Conservation (phyloP, 2,888 invertebrate genomes). For the Thumatha senex region DNA sequence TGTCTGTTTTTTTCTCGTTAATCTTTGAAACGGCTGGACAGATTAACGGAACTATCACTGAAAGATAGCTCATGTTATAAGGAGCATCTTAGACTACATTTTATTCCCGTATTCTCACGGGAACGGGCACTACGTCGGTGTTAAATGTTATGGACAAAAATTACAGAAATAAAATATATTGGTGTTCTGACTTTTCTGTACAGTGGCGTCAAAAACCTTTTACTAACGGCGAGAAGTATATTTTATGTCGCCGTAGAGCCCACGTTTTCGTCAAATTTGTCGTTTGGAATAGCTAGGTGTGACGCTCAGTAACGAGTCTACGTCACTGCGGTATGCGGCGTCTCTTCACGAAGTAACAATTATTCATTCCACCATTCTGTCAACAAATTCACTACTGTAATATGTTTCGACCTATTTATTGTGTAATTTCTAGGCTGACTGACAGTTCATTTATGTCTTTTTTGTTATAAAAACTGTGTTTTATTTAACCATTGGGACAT, state of each 20-base stretch:
- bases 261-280: constrained; percentile 42
- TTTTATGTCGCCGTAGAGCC: constrained; percentile 25
- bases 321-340: constrained; percentile 36
- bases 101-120: too few relatives aligned
- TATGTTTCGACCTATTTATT: constrained; percentile 17
- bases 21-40: too few relatives aligned
- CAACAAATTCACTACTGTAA: constrained; percentile 36
- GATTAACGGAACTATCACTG: too few relatives aligned
- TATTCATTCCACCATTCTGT: constrained; percentile 44
- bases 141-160: too few relatives aligned
- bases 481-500: not conserved
- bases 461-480: not conserved
- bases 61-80: too few relatives aligned
- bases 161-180: not conserved
- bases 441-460: constrained; percentile 9
- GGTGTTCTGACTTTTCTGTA: not conserved
- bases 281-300: constrained; percentile 24
- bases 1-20: too few relatives aligned
- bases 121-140: too few relatives aligned
- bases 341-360: constrained; percentile 39
- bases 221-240: constrained; percentile 16
- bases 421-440: constrained; percentile 11
- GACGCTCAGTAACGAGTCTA: constrained; percentile 37
- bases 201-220: not conserved
- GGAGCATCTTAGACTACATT: too few relatives aligned